Conservation (phyloP, 2,113 vertebrate genomes). For the Pelvicachromis taeniatus region DNA sequence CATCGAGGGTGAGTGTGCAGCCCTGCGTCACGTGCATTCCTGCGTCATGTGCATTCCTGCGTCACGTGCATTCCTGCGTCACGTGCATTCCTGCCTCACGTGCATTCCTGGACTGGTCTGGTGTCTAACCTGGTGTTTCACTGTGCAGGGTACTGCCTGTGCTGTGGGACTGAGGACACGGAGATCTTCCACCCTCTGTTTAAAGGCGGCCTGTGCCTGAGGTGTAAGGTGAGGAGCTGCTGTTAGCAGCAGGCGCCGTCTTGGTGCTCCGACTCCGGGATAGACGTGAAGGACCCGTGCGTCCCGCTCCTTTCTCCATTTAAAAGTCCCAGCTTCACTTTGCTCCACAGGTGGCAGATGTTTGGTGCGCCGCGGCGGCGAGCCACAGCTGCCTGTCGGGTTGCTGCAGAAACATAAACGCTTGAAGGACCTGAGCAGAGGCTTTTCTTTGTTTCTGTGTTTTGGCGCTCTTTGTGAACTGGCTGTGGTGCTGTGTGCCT, state of each 20-base stretch:
- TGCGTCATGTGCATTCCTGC: not conserved
- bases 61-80: not conserved
- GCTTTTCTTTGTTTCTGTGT: not conserved
- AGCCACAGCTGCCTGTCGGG: accelerated
- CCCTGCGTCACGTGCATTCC: not conserved
- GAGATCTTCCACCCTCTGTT: slow-evolving; percentile 86
- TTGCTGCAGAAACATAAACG: not conserved
- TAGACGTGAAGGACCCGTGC: not conserved
- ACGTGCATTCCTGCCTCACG: not conserved
- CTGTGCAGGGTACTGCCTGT: slow-evolving; percentile 81
- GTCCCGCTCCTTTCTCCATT: no score
- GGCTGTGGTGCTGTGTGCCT: not conserved
- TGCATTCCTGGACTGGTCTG: no score
- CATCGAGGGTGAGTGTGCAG: slow-evolving; percentile 77
- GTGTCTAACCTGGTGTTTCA: not conserved
- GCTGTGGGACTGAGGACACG: slow-evolving; percentile 78
- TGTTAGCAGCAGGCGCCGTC: not conserved
- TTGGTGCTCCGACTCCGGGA: not conserved
- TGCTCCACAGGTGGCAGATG: not conserved
- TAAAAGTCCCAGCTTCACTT: not conserved
- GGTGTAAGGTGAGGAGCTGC: slow-evolving; percentile 73
- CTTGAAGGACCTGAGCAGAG: no score
- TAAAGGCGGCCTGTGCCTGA: slow-evolving; percentile 85
- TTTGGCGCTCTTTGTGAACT: accelerated
- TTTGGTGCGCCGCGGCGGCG: not conserved